Evolutionary conservation across 2,888 invertebrate genomes (phyloP), one percentile per base, ranked within the genome.

Genomic region (Mythimna lalbum): DNA sequence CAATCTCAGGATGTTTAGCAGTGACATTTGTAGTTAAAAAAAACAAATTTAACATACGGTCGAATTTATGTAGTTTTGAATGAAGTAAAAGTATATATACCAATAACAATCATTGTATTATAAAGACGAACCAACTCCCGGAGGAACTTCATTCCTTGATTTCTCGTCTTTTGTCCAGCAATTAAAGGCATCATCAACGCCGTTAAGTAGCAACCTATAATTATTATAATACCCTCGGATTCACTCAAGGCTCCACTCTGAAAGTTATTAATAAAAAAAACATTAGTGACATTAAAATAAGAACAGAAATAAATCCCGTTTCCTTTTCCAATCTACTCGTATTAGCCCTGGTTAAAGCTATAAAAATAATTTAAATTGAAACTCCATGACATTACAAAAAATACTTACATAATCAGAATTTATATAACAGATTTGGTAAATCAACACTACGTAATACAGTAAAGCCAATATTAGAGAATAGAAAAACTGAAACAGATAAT

Each of bases 141-240:
- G 1, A 23, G 31, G 7, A 39, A 56, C 5, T 62, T 49, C 2
- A n/a, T 2, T 12, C 61, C 71, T 61, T 71, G 61, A 49, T 71
- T 71, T 0, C 7, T n/a, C n/a, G 47, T 17, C 55, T 43, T 56
- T 23, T 71, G 71, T n/a, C 55, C 72, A 56, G 72, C 61, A 31
- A 71, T 5, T 10, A 70, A 49, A 7, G 53, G 27, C 21, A 71
- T 31, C 19, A 66, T 14, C 39, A 39, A 19, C 1, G 6, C 19
- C 4, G 31, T 4, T 4, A 31, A 19, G 9, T 66, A 66, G 39
- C 19, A 12, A 23, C 39, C 1, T 56, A 69, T 21, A 39, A 43
- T 31, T 27, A 64, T n/a, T 17, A 12, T 19, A 55, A 10, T 1
- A n/a, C 0, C 7, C 10, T n/a, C 3, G 10, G 14, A 31, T 9